These are phyloP conservation scores for Nephrotoma guestfalica DNA, from an alignment of 2,888 invertebrate genomes.

Conservation along the genomic window DNA sequence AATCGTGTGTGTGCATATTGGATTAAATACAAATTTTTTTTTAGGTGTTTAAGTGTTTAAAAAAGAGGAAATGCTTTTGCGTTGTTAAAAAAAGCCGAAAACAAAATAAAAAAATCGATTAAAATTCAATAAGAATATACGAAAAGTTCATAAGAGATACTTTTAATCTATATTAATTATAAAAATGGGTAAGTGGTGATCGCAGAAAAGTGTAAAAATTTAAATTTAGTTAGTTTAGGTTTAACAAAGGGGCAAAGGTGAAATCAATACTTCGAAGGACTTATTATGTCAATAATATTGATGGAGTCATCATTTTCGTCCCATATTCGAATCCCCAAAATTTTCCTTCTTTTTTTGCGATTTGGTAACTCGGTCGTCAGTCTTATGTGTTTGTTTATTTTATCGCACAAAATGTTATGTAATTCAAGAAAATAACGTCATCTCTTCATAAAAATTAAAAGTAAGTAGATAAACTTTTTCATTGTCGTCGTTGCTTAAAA, in stretches of 20 bases:
- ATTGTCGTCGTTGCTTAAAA: not conserved
- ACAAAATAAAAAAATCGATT: not conserved
- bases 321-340: not conserved
- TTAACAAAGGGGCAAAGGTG: not conserved
- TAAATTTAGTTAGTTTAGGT: not conserved
- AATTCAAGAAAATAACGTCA: not conserved
- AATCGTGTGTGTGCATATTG: not conserved
- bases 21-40: not conserved
- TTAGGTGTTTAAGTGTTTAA: not conserved
- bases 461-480: not conserved
- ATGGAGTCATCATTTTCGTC: not conserved
- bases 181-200: slow-evolving; percentile 1
- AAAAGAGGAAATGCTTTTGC: not conserved
- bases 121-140: not conserved
- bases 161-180: not conserved
- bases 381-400: not conserved
- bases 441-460: not conserved
- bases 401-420: not conserved
- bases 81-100: slow-evolving; percentile 3
- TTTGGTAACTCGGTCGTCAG: not conserved
- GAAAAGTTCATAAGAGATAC: not conserved
- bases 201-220: not conserved
- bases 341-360: not conserved
- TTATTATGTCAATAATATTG: not conserved
- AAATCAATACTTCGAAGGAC: not conserved